A percentile compares a stretch with the other conserved stretches of the same genome.
These are phyloP conservation scores for Rutpela maculata DNA, from an alignment of 2,888 invertebrate genomes.

Conservation along the genomic window DNA sequence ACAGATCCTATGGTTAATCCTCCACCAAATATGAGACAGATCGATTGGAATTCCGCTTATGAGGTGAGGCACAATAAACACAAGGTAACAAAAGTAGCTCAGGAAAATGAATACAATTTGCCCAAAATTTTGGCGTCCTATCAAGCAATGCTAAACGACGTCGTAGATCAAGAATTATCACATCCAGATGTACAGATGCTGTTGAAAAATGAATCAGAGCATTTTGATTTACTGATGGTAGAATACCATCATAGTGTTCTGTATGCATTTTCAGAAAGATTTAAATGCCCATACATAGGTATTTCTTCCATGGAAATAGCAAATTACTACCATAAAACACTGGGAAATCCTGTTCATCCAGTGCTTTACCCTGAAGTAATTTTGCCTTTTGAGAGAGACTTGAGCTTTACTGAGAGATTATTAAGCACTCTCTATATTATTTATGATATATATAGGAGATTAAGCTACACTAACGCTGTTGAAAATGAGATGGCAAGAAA, in stretches of 20 bases:
- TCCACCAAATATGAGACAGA: conserved; percentile 67
- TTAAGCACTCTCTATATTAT: conserved; percentile 50
- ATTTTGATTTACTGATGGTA: conserved; percentile 63
- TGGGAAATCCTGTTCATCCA: conserved; percentile 57
- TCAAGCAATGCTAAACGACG: conserved; percentile 46
- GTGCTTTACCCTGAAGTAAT: conserved; percentile 56
- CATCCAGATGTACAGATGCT: conserved; percentile 56
- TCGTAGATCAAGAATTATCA: conserved; percentile 49
- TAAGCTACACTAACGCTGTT: conserved; percentile 44
- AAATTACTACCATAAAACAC: conserved; percentile 44
- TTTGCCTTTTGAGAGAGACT: conserved; percentile 43
- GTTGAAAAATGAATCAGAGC: conserved; percentile 49
- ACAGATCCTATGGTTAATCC: conserved; percentile 70
- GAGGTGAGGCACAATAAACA: conserved; percentile 48
- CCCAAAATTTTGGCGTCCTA: conserved; percentile 46
- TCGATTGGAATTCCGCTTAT: conserved; percentile 67
- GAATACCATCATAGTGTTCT: conserved; percentile 56
- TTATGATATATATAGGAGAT: conserved; percentile 19
- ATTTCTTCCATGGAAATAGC: conserved; percentile 54
- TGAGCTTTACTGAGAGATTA: conserved; percentile 70
- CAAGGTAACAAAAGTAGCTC: conserved; percentile 44
- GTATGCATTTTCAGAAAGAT: conserved; percentile 58
- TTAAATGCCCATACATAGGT: conserved; percentile 58
- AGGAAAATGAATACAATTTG: conserved; percentile 41
- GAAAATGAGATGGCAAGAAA: conserved; percentile 49